A percentile compares a stretch with the other conserved stretches of the same genome.
Conservation (phyloP, 2,797 vertebrate genomes). For the Heliangelus exortis region DNA sequence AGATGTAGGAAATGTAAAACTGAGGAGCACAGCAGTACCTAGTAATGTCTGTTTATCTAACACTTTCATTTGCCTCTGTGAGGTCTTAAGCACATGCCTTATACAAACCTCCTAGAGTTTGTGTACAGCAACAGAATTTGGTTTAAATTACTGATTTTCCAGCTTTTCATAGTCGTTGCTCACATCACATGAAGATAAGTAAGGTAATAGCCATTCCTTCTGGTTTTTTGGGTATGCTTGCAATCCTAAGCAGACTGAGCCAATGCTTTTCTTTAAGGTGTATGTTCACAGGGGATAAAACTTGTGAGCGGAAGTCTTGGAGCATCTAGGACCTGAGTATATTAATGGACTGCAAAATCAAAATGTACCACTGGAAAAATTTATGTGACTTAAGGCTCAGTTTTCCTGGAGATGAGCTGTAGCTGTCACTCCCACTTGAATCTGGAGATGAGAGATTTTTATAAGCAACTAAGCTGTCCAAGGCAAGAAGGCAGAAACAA, state of each 20-base stretch:
- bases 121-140: not conserved
- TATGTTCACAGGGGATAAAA: not conserved
- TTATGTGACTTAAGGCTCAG: not conserved
- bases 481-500: not conserved
- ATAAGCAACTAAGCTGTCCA: not conserved
- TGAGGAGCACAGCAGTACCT: not conserved
- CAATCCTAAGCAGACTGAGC: not conserved
- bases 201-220: not conserved
- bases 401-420: not conserved
- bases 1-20: not conserved
- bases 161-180: not conserved
- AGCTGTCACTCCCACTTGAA: not conserved
- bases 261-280: fast-evolving
- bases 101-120: not conserved
- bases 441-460: not conserved
- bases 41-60: not conserved
- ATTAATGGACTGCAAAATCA: not conserved
- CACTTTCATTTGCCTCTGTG: not conserved
- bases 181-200: not conserved
- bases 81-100: not conserved
- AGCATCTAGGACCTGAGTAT: not conserved
- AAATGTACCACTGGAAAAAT: not conserved
- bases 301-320: not conserved
- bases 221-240: not conserved
- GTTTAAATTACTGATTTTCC: not conserved